phyloP scores from a whole-genome alignment of 2,797 vertebrate species.

The Arnoldichthys spilopterus region DNA sequence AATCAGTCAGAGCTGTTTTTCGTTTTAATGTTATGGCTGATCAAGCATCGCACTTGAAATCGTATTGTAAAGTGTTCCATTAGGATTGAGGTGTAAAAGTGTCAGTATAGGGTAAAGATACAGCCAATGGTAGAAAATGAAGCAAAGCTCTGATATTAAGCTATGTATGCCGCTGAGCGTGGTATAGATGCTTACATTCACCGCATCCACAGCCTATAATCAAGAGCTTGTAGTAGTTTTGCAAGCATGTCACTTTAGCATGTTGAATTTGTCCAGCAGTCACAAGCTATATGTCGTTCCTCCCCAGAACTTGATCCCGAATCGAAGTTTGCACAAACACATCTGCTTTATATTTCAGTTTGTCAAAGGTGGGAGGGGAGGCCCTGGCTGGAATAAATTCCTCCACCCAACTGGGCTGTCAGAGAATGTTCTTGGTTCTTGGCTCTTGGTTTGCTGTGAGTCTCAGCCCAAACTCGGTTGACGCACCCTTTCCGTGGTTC shows the following conservation, averaged over 20 bases:
- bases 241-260: neutral
- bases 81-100: too few relatives aligned
- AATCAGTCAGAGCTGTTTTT: too few relatives aligned
- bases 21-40: too few relatives aligned
- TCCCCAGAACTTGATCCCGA: neutral
- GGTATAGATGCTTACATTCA: neutral
- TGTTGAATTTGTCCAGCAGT: neutral
- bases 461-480: neutral
- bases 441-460: neutral
- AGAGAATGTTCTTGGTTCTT: conserved; percentile 12
- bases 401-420: conserved; percentile 19
- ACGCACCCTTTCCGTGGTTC: neutral
- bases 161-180: neutral
- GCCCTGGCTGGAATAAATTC: neutral
- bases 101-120: too few relatives aligned
- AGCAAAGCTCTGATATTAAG: neutral
- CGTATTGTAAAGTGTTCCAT: too few relatives aligned
- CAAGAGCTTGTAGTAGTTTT: conserved; percentile 3
- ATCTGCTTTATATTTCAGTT: conserved; percentile 23
- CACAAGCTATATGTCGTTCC: neutral
- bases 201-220: neutral
- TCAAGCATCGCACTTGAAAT: too few relatives aligned
- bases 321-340: neutral
- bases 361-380: neutral
- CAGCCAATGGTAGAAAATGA: too few relatives aligned